These are phyloP conservation scores for Pseudorhiza aurosa DNA, from an alignment of 30 jellyfish, hydroid and myxozoan genomes.

Conservation along the genomic window DNA sequence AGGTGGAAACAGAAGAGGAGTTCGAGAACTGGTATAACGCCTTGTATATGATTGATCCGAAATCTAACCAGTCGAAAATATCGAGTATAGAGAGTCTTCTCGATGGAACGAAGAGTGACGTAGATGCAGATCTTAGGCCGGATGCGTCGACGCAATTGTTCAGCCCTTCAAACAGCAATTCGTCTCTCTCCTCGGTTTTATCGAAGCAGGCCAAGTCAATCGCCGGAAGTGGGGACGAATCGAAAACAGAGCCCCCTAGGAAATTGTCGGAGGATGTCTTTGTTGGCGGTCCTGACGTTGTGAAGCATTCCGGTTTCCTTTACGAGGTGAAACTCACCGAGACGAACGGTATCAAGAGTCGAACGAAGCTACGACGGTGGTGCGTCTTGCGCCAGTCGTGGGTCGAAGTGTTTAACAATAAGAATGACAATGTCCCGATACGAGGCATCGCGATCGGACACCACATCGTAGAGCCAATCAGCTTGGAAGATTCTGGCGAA, in stretches of 20 bases:
- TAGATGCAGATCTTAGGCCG: constrained; percentile 12
- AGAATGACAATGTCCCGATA: constrained; percentile 63
- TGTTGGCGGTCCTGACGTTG: constrained; percentile 29
- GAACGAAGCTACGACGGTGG: constrained; percentile 83
- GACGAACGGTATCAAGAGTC: constrained; percentile 38
- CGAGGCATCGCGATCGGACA: constrained; percentile 49
- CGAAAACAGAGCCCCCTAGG: constrained; percentile 31
- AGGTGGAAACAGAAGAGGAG: constrained; percentile 67
- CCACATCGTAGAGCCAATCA: constrained; percentile 14
- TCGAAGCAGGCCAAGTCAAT: constrained; percentile 42
- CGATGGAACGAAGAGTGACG: constrained; percentile 56
- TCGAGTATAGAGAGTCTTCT: constrained; percentile 76
- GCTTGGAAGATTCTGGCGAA: constrained; percentile 58
- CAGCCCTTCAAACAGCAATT: constrained; percentile 51
- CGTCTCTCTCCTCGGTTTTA: constrained; percentile 53
- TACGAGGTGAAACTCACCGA: constrained; percentile 65
- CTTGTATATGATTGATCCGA: constrained; percentile 57
- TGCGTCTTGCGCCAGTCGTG: constrained; percentile 68
- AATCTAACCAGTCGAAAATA: constrained; percentile 27
- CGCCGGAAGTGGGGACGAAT: constrained; percentile 61
- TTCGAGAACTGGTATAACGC: constrained; percentile 90
- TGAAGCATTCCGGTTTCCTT: constrained; percentile 64
- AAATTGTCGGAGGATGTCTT: constrained; percentile 61
- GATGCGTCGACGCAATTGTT: constrained; percentile 3
- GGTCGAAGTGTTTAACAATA: constrained; percentile 61